Base-by-base conservation (phyloP, 2,888 invertebrate species). In the Linnaemya vulpina region DNA sequence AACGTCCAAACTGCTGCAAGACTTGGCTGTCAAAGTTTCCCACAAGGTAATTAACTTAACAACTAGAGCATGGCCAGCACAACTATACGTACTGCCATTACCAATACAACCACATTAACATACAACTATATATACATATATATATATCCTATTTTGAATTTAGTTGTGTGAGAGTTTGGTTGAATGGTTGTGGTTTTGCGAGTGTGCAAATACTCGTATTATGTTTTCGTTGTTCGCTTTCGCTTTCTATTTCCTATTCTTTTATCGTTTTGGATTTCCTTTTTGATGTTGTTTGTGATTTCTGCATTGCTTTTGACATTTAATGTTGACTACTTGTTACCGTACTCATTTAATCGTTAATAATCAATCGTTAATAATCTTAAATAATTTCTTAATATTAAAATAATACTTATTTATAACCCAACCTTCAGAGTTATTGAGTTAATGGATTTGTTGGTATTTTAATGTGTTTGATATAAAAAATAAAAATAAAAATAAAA, bases 11-110 rank as follows among this genome's bases (percentile, higher is more conserved):
- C 94, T 97, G 97, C 94, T 98, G 98, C 94, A 95, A 96, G 91
- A 95, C 96, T 90, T 98, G 98, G 97, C 95, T 97, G 93, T 96
- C 97, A 93, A 98, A 98, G 94, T 98, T 98, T 94, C 98, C 98
- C 84, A 98, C 97, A 89, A 95, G 97, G 92, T 93, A 93, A 91
- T 86, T 93, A 93, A 91, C 86, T 84, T 51, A 70, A 71, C 20
- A 46, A 53, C 7, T 63, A 71, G 51, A 71, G 70, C 70, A 71
- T 78, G 70, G 75, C 8, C 46, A 62, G 76, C 53, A 40, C 51
- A 51, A n/a, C 51, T 65, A 8, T 68, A 58, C 63, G 11, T 68
- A 58, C 25, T 40, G n/a, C n/a, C 77, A 73, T 86, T 76, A 77
- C 86, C 87, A 83, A 46, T 4, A 8, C 51, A 43, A 38, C 7